A percentile compares a stretch with the other conserved stretches of the same genome.
phyloP scores from a whole-genome alignment of 2,113 vertebrate species.

The Ramphastos sulfuratus region DNA sequence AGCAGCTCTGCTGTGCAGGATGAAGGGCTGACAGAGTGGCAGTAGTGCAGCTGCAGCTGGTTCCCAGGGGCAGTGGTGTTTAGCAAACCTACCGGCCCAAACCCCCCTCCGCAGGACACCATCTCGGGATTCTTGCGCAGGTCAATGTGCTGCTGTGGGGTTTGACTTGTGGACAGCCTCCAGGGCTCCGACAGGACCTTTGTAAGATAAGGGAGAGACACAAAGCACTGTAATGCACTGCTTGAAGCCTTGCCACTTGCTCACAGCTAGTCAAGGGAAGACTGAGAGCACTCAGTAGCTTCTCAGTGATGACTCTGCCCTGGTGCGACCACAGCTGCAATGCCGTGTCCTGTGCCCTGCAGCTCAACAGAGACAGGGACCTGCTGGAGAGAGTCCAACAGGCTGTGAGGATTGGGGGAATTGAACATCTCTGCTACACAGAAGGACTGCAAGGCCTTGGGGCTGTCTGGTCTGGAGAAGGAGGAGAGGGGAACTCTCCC shows the following conservation, averaged over 20 bases:
- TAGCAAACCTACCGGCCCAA: conserved; percentile 88
- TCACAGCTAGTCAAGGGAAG: not conserved
- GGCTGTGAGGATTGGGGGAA: too few species aligned
- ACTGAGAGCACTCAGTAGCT: not conserved
- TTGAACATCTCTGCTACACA: too few species aligned
- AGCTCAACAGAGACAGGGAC: too few species aligned
- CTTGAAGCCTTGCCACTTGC: not conserved
- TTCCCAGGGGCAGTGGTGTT: not conserved
- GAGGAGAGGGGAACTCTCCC: too few species aligned
- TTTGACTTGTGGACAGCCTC: conserved; percentile 97
- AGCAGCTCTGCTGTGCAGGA: not conserved
- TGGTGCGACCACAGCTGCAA: too few species aligned
- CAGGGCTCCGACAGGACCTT: conserved; percentile 96
- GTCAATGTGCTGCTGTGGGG: conserved; percentile 89
- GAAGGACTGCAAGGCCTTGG: too few species aligned
- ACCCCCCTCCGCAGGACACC: conserved; percentile 90
- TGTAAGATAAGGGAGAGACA: not conserved
- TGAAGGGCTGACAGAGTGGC: not conserved
- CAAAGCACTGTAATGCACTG: not conserved
- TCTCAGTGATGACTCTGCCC: too few species aligned
- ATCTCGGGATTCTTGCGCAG: conserved; percentile 86
- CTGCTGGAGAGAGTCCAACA: too few species aligned
- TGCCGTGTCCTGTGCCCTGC: too few species aligned
- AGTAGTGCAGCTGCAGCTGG: not conserved
- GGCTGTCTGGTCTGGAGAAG: too few species aligned